Percentiles rank a stretch among this genome's conserved stretches.
Evolutionary conservation across 2,113 vertebrate genomes (phyloP).

Genomic region (Clarias gariepinus): DNA sequence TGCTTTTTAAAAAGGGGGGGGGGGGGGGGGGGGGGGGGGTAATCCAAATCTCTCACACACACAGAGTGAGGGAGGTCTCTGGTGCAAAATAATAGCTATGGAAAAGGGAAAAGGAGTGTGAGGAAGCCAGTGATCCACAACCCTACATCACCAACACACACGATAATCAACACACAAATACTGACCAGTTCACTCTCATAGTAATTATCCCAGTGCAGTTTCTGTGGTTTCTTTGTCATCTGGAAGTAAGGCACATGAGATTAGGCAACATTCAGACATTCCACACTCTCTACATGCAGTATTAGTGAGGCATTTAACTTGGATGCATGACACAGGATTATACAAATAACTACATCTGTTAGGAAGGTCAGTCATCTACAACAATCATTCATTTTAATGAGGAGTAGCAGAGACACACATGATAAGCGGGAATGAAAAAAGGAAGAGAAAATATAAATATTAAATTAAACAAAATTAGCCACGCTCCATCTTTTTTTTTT

Average conservation of each 20-base stretch:
- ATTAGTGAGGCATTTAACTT: constrained; percentile 34
- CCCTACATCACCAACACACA: constrained; percentile 41
- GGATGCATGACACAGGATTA: constrained; percentile 3
- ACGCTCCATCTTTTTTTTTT: too few species aligned
- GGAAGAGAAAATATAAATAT: neutral
- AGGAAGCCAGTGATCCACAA: constrained; percentile 20
- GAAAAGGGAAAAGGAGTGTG: constrained; percentile 15
- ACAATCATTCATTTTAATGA: neutral
- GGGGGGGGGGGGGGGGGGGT: neutral
- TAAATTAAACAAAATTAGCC: neutral
- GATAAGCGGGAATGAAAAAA: neutral
- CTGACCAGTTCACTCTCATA: constrained; percentile 96
- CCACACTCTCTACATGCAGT: constrained; percentile 42
- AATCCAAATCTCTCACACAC: constrained; percentile 1
- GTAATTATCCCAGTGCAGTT: constrained; percentile 93
- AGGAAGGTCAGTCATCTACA: neutral
- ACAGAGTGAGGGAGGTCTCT: constrained; percentile 34
- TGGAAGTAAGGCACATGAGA: constrained; percentile 87
- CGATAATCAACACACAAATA: constrained; percentile 64
- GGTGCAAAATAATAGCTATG: constrained; percentile 15
- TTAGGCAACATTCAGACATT: constrained; percentile 59
- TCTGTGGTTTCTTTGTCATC: constrained; percentile 91
- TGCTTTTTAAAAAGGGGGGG: neutral
- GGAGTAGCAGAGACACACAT: neutral
- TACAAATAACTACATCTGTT: constrained; percentile 10